Evolutionary conservation across 2,888 invertebrate genomes (phyloP).

Genomic region (Bugulina stolonifera): DNA sequence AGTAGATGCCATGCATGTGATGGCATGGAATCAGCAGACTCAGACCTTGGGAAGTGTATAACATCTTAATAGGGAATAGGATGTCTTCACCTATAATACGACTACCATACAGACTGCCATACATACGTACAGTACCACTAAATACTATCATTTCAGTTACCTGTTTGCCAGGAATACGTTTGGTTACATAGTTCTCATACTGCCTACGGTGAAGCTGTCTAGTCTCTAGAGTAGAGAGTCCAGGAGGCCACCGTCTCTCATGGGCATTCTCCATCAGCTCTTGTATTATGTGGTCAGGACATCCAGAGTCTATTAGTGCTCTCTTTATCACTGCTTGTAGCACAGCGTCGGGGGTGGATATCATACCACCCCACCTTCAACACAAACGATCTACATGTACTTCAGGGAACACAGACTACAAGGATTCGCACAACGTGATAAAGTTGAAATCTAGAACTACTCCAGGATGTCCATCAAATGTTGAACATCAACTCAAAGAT

Average conservation of each 20-base stretch:
- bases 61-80: too few species aligned
- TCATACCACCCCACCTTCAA: slow-evolving; percentile 85
- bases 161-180: slow-evolving; percentile 71
- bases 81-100: too few species aligned
- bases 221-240: slow-evolving; percentile 81
- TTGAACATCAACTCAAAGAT: too few species aligned
- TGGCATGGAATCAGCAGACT: too few species aligned
- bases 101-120: too few species aligned
- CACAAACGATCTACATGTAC: too few species aligned
- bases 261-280: slow-evolving; percentile 96
- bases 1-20: too few species aligned
- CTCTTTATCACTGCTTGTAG: slow-evolving; percentile 88
- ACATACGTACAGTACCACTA: too few species aligned
- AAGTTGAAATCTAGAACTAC: too few species aligned
- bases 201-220: slow-evolving; percentile 85
- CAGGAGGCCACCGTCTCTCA: slow-evolving; percentile 89
- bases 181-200: slow-evolving; percentile 90
- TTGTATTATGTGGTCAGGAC: slow-evolving; percentile 85
- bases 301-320: slow-evolving; percentile 85
- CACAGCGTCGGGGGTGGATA: slow-evolving; percentile 91
- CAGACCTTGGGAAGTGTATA: too few species aligned
- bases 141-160: not conserved
- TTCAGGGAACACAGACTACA: not conserved
- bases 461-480: too few species aligned
- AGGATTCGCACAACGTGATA: too few species aligned